A percentile compares a stretch with the other conserved stretches of the same genome.
These are phyloP conservation scores for Cyprinus carpio DNA, from an alignment of 2,113 vertebrate species.

Conservation along the genomic window DNA sequence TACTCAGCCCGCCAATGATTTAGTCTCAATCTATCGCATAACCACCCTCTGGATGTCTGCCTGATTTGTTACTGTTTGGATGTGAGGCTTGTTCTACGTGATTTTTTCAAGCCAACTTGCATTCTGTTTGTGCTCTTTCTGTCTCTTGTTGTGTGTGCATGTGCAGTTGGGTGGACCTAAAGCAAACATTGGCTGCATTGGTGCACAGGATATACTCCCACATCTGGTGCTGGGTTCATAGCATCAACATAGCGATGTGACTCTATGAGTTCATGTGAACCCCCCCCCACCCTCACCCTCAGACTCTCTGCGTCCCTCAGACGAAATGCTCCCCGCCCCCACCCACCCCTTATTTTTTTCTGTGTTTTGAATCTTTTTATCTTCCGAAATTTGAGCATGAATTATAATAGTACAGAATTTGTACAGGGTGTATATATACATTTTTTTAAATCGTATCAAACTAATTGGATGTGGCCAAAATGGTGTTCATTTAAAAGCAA, in stretches of 20 bases:
- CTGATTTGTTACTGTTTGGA: conserved; percentile 14
- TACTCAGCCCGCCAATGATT: conserved; percentile 15
- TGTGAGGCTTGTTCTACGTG: not conserved
- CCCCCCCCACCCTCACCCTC: conserved; percentile 1
- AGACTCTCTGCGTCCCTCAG: not conserved
- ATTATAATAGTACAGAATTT: too few species aligned
- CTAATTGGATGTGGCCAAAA: not conserved
- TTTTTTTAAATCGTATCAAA: not conserved
- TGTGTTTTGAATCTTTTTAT: conserved; percentile 29
- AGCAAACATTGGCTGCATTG: conserved; percentile 71
- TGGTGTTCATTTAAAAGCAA: too few species aligned
- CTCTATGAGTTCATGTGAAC: conserved; percentile 70
- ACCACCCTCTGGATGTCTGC: conserved; percentile 16
- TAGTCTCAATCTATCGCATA: not conserved
- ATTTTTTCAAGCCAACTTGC: conserved; percentile 2
- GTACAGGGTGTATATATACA: not conserved
- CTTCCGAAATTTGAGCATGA: not conserved
- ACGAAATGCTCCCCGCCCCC: too few species aligned
- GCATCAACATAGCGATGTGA: conserved; percentile 72
- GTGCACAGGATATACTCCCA: conserved; percentile 77
- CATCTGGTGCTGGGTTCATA: conserved; percentile 77
- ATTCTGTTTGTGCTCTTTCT: not conserved
- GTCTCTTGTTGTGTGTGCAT: conserved; percentile 45
- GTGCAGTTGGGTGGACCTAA: conserved; percentile 67
- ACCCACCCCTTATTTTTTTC: not conserved